A percentile compares a stretch with the other conserved stretches of the same genome.
Evolutionary conservation across 2,797 vertebrate species (phyloP).

Genomic region (Scarus forsteni): DNA sequence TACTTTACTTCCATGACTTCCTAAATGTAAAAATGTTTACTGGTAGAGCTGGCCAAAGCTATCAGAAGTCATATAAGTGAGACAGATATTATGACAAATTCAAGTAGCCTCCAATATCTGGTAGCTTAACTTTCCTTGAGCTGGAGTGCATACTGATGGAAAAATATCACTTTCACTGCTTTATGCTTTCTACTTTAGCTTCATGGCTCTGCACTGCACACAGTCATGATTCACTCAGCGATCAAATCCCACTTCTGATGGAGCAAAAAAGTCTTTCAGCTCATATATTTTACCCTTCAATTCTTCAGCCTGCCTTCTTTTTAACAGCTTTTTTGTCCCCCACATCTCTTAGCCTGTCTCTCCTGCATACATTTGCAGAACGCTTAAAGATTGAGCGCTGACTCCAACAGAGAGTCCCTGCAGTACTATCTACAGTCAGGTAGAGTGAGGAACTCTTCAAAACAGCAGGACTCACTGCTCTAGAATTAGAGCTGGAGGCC

Average conservation of each 20-base stretch:
- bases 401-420: slow-evolving; percentile 25
- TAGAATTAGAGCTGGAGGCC: slow-evolving; percentile 48
- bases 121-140: neutral
- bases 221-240: slow-evolving; percentile 18
- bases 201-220: slow-evolving; percentile 1
- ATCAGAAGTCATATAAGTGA: neutral
- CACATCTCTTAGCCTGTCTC: slow-evolving; percentile 21
- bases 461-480: slow-evolving; percentile 36
- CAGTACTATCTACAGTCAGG: slow-evolving; percentile 41
- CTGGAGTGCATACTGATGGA: slow-evolving; percentile 8
- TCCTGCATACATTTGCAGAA: slow-evolving; percentile 22
- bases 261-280: slow-evolving; percentile 13
- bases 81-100: slow-evolving; percentile 23
- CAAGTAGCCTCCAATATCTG: slow-evolving; percentile 4
- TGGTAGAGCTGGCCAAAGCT: neutral
- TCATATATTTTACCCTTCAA: slow-evolving; percentile 18
- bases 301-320: slow-evolving; percentile 16
- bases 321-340: neutral
- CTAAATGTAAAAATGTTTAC: slow-evolving; percentile 11
- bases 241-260: slow-evolving; percentile 34
- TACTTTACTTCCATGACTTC: neutral
- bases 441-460: slow-evolving; percentile 40
- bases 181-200: slow-evolving; percentile 9
- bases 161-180: slow-evolving; percentile 7
- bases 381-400: slow-evolving; percentile 17